A percentile compares a stretch with the other conserved stretches of the same genome.
These are phyloP conservation scores for Galerucella pusilla DNA, from an alignment of 2,888 invertebrate species.

Conservation along the genomic window DNA sequence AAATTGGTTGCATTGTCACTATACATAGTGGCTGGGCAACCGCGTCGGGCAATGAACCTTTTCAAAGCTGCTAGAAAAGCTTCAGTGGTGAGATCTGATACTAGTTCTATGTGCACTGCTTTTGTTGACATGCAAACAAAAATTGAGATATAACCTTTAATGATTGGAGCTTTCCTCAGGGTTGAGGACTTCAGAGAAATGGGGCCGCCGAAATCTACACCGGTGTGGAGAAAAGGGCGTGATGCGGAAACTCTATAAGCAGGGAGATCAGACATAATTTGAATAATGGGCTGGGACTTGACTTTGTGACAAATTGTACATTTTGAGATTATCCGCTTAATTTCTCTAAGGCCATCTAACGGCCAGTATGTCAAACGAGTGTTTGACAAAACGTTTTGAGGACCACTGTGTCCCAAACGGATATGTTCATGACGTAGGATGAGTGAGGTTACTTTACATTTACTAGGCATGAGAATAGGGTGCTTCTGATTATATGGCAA, in stretches of 20 bases:
- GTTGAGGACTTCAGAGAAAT: constrained; percentile 24
- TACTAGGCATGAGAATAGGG: constrained; percentile 35
- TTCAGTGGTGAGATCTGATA: no score
- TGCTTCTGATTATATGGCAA: constrained; percentile 28
- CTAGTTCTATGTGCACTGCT: no score
- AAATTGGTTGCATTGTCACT: no score
- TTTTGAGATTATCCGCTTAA: constrained; percentile 10
- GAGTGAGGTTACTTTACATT: constrained; percentile 5
- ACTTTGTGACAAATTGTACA: constrained; percentile 14
- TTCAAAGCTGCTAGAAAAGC: no score
- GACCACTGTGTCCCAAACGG: constrained; percentile 1
- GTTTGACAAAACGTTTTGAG: constrained; percentile 34
- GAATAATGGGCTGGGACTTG: constrained; percentile 6
- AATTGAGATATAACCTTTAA: constrained; percentile 17
- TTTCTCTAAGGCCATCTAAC: constrained; percentile 31
- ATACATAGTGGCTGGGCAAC: no score
- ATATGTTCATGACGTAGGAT: constrained; percentile 35
- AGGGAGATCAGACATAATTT: constrained; percentile 22
- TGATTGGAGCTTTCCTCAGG: constrained; percentile 19
- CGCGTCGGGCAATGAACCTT: no score
- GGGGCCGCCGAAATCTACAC: constrained; percentile 21
- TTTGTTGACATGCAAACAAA: no score
- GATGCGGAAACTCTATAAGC: constrained; percentile 19
- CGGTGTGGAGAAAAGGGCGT: background rate
- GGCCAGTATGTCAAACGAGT: constrained; percentile 39